Percentiles rank a stretch among this genome's conserved stretches.
phyloP scores from a whole-genome alignment of 2,797 vertebrate species.

The Pangasius macronema region DNA sequence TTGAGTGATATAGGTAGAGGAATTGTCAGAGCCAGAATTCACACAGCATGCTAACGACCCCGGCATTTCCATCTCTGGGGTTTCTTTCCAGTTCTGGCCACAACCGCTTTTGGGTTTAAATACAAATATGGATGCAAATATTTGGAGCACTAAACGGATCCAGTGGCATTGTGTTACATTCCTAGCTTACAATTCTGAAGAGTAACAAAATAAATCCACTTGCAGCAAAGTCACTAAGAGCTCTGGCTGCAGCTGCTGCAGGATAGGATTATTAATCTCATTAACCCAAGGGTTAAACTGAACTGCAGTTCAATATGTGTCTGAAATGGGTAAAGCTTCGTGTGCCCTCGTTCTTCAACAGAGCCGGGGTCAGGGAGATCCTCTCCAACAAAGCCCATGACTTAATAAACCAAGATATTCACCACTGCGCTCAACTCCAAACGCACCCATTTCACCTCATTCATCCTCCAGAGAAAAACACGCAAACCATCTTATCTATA shows the following conservation, averaged over 20 bases:
- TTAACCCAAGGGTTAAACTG: constrained; percentile 69
- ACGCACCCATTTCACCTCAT: background rate
- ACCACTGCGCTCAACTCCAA: constrained; percentile 21
- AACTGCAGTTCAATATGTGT: constrained; percentile 60
- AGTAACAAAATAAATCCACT: constrained; percentile 20
- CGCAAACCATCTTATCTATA: background rate
- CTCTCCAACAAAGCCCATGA: constrained; percentile 38
- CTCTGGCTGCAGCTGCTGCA: constrained; percentile 42
- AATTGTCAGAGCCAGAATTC: background rate
- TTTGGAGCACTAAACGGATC: background rate
- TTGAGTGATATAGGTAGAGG: background rate
- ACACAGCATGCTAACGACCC: background rate
- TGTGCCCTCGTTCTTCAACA: constrained; percentile 37
- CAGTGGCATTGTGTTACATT: background rate
- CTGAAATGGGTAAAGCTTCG: constrained; percentile 63
- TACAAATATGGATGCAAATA: background rate
- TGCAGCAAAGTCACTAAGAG: background rate
- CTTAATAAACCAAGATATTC: constrained; percentile 43
- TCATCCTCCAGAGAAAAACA: background rate
- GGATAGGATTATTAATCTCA: constrained; percentile 64
- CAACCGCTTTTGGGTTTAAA: background rate
- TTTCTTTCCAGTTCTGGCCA: background rate
- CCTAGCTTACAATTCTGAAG: background rate
- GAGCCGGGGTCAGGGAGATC: constrained; percentile 28
- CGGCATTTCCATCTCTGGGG: background rate